These are phyloP conservation scores for Luehdorfia chinensis DNA, from an alignment of 1,140 invertebrate species.

Conservation along the genomic window DNA sequence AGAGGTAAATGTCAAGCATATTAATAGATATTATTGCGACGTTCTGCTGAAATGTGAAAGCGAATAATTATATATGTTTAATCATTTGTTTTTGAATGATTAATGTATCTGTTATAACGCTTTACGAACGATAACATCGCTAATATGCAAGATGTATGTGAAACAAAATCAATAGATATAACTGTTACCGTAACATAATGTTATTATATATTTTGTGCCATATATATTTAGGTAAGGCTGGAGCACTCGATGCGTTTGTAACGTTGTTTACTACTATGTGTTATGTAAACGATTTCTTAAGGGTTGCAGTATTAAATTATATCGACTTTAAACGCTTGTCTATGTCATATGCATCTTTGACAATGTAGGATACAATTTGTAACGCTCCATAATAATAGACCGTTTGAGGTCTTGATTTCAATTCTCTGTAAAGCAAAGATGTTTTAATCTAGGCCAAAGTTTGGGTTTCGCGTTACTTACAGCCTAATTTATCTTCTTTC, in stretches of 20 bases:
- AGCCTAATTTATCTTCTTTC: too few species aligned
- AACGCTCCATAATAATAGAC: not conserved
- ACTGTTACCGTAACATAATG: slow-evolving; percentile 11
- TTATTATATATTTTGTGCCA: slow-evolving; percentile 12
- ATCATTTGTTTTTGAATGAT: too few species aligned
- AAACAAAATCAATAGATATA: not conserved
- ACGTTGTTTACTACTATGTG: not conserved
- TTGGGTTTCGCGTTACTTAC: too few species aligned
- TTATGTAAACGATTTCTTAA: not conserved
- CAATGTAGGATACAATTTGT: not conserved
- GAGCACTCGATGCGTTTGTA: not conserved
- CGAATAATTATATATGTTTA: too few species aligned
- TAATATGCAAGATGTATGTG: not conserved
- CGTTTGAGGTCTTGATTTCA: too few species aligned
- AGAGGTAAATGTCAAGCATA: not conserved
- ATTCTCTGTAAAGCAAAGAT: too few species aligned
- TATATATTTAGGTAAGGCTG: not conserved
- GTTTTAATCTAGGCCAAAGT: too few species aligned
- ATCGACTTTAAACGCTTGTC: not conserved
- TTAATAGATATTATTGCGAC: slow-evolving; percentile 5
- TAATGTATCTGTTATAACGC: not conserved
- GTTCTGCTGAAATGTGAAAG: too few species aligned
- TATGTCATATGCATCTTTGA: not conserved
- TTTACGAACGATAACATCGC: not conserved
- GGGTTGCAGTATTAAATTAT: slow-evolving; percentile 2